Percentiles rank a stretch among this genome's conserved stretches.
These are phyloP conservation scores for Galerucella calmariensis DNA, from an alignment of 2,888 invertebrate species.

Conservation along the genomic window DNA sequence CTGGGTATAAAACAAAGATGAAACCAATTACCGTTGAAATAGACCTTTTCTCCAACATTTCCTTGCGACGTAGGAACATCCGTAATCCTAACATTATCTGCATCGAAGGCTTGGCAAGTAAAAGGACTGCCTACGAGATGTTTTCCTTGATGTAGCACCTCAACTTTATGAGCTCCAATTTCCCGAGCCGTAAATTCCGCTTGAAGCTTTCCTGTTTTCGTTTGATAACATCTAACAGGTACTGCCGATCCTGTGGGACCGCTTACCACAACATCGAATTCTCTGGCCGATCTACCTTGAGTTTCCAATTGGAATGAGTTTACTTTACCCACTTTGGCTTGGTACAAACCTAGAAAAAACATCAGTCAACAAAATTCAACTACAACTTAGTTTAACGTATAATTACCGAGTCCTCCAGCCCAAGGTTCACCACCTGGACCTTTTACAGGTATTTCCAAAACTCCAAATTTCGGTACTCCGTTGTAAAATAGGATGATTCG, in stretches of 20 bases:
- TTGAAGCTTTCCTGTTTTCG: constrained; percentile 93
- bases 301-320: constrained; percentile 92
- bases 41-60: constrained; percentile 84
- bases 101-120: constrained; percentile 91
- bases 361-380: background rate
- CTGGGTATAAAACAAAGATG: background rate
- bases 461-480: constrained; percentile 77
- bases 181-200: constrained; percentile 92
- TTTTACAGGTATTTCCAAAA: constrained; percentile 70
- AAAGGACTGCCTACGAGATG: constrained; percentile 94
- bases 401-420: constrained; percentile 78
- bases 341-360: constrained; percentile 79
- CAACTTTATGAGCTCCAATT: constrained; percentile 75
- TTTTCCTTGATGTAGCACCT: constrained; percentile 90
- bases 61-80: constrained; percentile 81
- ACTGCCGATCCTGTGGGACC: constrained; percentile 64
- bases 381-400: background rate
- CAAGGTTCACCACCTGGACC: constrained; percentile 63
- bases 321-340: constrained; percentile 83
- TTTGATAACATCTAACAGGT: constrained; percentile 86
- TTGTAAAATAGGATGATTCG: constrained; percentile 88
- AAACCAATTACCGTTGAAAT: constrained; percentile 75
- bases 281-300: constrained; percentile 83
- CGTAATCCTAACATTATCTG: constrained; percentile 82
- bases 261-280: constrained; percentile 89